Evolutionary conservation across 2,888 invertebrate genomes (phyloP), one percentile per base, ranked within the genome.

Genomic region (Pocota personata): DNA sequence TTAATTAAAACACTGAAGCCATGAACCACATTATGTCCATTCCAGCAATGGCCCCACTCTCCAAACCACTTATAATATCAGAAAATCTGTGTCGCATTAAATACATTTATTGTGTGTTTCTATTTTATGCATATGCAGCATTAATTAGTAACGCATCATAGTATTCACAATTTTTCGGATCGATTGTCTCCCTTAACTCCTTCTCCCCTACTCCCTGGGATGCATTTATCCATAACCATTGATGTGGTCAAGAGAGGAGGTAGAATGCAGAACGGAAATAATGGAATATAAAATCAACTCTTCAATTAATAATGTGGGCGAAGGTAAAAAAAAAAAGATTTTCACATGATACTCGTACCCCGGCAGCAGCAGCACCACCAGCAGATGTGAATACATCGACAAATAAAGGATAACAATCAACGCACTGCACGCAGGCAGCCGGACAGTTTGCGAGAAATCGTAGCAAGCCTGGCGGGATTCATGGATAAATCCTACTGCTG

Each of bases 101-200:
- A 84, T 48, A 52, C 50, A 84, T 84, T 69, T 58, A 71, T 72
- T 50, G 30, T 66, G 37, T 48, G 40, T 75, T 75, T 84, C 80
- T 84, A 80, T 80, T 73, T 79, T 71, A 67, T 64, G 24, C 43
- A 66, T 80, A 71, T 84, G 69, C 73, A 80, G 71, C 80, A 80
- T 84, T 84, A 84, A 84, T 84, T 84, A 84, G 84, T 84, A 80
- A 84, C 84, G 84, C 80, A 84, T 84, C 80, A 84, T 80, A 80
- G 76, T 80, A 71, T 84, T 84, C 79, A 75, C 8, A 62, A 52
- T 69, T 78, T 78, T 69, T 77, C 57, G 16, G 16, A 75, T 83
- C 71, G 62, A 71, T 73, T 79, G 32, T 32, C 40, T 3, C 6
- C 12, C n/a, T 19, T 10, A 30, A 55, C n/a, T n/a, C 30, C 30